Base-by-base conservation (phyloP, 1,140 invertebrate species). In the Diabrotica virgifera region DNA sequence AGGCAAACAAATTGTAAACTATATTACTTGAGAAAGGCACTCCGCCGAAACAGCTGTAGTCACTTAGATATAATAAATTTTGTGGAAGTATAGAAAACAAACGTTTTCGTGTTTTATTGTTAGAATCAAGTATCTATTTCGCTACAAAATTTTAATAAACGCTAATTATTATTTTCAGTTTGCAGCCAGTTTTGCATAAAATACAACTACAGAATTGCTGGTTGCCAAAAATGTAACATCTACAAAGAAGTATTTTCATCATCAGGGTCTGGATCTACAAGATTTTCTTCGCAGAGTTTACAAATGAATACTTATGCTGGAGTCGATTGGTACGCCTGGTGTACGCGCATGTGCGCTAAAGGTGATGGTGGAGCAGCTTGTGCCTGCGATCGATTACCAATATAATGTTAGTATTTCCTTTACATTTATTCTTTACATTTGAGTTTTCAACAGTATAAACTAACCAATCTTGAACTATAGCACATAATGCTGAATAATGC, bases 321-420 rank as follows among this genome's bases (percentile, higher is more conserved):
- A 5, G 57, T 76, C 37, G 75, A 76, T 67, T 85, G 82, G 82
- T 73, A 79, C 53, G 64, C 72, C 65, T 77, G 83, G 78, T 85
- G 84, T 72, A 72, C 69, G 63, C 37, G 71, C 24, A 74, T 80
- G 67, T 85, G 84, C 74, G 73, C 77, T 64, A 78, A 77, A 69
- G 82, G 81, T 0, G 80, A 82, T 9, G 84, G 84, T 0, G 84
- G 84, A 0, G 80, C 79, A 36, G 84, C 84, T 71, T 85, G 83
- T 76, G 79, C 82, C 71, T 85, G 83, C 77, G 82, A 84, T 79
- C 74, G 82, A 57, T 77, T 81, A 53, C 82, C 82, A 14, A 68
- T 58, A 59, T 46, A 46, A 10, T 46, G n/a, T 10, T 46, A 46
- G 40, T 46, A 10, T 46, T 46, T 10, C 6, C 2, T 46, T 46